Base-by-base conservation (phyloP, 2,113 vertebrate species). In the Oryzias woworae region DNA sequence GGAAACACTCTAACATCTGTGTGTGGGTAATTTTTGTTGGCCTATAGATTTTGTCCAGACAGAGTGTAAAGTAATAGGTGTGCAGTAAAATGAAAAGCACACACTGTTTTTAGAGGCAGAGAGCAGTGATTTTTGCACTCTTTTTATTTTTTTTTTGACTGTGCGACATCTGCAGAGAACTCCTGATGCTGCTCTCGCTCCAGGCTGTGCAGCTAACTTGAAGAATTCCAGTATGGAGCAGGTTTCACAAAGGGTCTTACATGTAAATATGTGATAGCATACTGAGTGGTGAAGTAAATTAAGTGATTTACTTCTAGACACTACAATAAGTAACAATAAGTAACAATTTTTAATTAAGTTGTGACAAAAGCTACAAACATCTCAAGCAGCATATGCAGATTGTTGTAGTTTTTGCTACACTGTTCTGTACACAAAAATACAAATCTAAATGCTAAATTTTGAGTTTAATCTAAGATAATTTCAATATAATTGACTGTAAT, bases 1-100 rank as follows among this genome's bases (percentile, higher is more conserved):
- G 85, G 88, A 87, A 87, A 87, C 80, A 71, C 80, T 85, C 77
- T 78, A 79, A 87, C 79, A 80, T 85, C 75, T 81, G 72, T 15
- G 58, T 77, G 79, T 1, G 73, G 80, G 73, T 87, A 64, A 77
- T 81, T 85, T 86, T 77, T 81, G 82, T 88, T 73, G 83, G 78
- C 65, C 77, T 78, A 82, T 85, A 85, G 80, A 84, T 83, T 84
- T 67, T 75, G 62, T 75, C 54, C 73, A 54, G 77, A 84, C 63
- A 78, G 73, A 73, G 77, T 72, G 77, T 62, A 70, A 67, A 79
- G 63, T 83, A 83, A 85, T 77, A 74, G 72, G 77, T 66, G 73
- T 67, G 65, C 59, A 73, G 69, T 59, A 74, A 66, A 84, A 73
- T 51, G 62, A 73, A 75, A 47, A 72, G 69, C 47, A 48, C 56